Conservation (phyloP, 2,113 vertebrate genomes). For the Opisthocomus hoazin region DNA sequence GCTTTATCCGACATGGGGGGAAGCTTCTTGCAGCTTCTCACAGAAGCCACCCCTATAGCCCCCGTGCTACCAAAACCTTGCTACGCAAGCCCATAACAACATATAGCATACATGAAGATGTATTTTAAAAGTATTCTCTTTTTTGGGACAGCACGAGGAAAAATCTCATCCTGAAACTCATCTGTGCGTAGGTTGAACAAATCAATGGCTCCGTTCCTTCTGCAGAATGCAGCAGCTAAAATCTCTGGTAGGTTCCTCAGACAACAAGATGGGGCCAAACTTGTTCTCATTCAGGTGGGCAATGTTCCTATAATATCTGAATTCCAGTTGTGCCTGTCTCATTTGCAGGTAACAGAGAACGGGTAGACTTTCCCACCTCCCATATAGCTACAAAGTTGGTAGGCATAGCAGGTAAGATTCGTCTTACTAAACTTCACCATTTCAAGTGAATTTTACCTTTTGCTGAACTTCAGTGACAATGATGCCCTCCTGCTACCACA, state of each 20-base stretch:
- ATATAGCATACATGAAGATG: not conserved
- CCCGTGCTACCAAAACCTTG: no score
- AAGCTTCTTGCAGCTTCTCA: no score
- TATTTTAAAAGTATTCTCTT: not conserved
- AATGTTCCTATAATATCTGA: not conserved
- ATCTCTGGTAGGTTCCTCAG: not conserved
- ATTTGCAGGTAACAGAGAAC: not conserved
- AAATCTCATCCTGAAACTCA: not conserved
- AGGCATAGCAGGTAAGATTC: not conserved
- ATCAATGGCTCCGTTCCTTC: not conserved
- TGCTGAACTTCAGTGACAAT: not conserved
- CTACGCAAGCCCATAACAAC: no score
- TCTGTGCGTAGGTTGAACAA: not conserved
- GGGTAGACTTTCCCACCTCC: not conserved
- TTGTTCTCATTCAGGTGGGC: not conserved
- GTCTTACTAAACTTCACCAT: not conserved
- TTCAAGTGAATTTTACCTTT: not conserved
- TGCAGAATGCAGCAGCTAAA: not conserved
- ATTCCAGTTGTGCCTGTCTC: not conserved
- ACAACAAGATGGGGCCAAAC: accelerated
- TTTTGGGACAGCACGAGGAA: not conserved
- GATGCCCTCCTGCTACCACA: not conserved
- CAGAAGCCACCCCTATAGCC: no score
- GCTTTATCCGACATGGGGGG: no score
- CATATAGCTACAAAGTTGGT: not conserved